Conservation (phyloP, 1,140 invertebrate genomes). For the Lysiphlebus fabarum region DNA sequence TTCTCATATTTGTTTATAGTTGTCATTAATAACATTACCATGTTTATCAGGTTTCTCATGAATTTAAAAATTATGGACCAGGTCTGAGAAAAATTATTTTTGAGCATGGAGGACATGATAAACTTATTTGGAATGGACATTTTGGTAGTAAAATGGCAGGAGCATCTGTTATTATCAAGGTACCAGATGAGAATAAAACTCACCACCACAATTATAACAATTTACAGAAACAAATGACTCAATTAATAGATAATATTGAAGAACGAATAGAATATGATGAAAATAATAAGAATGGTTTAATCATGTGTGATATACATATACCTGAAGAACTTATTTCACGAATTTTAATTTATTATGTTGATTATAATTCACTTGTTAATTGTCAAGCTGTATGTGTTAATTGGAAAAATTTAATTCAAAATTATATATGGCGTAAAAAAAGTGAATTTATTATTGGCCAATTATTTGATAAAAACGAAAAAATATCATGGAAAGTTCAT, state of each 20-base stretch:
- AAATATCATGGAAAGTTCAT: conserved; percentile 42
- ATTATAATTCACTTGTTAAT: conserved; percentile 39
- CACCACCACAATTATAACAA: too few relatives aligned
- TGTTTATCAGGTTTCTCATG: too few relatives aligned
- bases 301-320: conserved; percentile 40
- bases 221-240: too few relatives aligned
- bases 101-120: conserved; percentile 56
- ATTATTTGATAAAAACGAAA: conserved; percentile 28
- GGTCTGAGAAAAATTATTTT: conserved; percentile 43
- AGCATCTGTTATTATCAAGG: conserved; percentile 51
- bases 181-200: too few relatives aligned
- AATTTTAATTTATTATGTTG: conserved; percentile 40
- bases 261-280: too few relatives aligned
- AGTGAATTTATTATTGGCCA: conserved; percentile 33
- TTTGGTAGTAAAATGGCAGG: conserved; percentile 70
- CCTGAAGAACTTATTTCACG: conserved; percentile 45
- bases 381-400: conserved; percentile 52
- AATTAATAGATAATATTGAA: too few relatives aligned
- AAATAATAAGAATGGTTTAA: conserved; percentile 48
- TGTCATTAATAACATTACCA: too few relatives aligned
- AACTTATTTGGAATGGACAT: conserved; percentile 64
- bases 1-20: too few relatives aligned
- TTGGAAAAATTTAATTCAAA: conserved; percentile 48
- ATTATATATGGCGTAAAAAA: conserved; percentile 50
- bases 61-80: conserved; percentile 43